Evolutionary conservation across 2,888 invertebrate genomes (phyloP), one percentile per base, ranked within the genome.

Genomic region (Chrysolina americana): DNA sequence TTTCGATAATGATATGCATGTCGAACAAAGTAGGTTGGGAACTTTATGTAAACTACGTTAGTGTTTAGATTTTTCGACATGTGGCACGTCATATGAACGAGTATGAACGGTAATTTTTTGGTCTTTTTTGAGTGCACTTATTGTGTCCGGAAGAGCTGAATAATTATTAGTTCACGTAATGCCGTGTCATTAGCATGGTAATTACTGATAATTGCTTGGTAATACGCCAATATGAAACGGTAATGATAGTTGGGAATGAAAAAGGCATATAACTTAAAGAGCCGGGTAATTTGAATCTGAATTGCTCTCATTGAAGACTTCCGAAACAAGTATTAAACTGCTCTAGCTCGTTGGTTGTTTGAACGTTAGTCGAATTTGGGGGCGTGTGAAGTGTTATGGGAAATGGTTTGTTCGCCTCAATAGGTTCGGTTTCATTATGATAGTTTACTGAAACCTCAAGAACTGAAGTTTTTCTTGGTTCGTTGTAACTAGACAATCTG

Each of bases 1-100:
- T 84, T 84, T 84, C 75, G 74, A 79, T 85, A 85, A 85, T 85
- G 84, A 85, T 83, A 85, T 85, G 84, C 84, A 85, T 83, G 83
- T 75, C 78, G 76, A 78, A 76, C 79, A 79, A 83, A 83, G 79
- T 82, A 80, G 83, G 80, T 74, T 83, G 83, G 81, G 81, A 83
- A 82, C 78, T 78, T 76, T 75, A 79, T 74, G 79, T 80, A 81
- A 80, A 80, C 79, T 79, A 80, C 73, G 74, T 77, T 74, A 79
- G 76, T 78, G 80, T 80, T 79, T 82, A 80, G 78, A 80, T 81
- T 83, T 82, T 82, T 83, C 80, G 81, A 81, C 81, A 81, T 80
- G 76, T 83, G 81, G 81, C 76, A 73, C 76, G 63, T 74, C 75
- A 68, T 70, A 76, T 79, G 80, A 79, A 70, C 41, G 62, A 72